Evolutionary conservation across 37 sponge, comb jelly and placozoan genomes (phyloP), one percentile per base, ranked within the genome.

Genomic region (Geodia barretti): DNA sequence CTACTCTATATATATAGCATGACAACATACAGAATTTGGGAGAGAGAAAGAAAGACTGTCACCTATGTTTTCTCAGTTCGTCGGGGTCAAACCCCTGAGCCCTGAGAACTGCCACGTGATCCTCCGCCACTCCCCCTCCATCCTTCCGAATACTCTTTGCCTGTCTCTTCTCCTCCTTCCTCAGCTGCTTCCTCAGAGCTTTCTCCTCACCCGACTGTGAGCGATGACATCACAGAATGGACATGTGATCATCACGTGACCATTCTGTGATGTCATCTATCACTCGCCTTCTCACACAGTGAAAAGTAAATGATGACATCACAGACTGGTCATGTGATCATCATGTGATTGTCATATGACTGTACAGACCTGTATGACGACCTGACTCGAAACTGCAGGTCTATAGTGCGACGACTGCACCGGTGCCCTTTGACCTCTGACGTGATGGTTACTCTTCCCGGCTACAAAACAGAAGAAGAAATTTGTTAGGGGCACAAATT

Each of bases 201-300:
- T 88, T 89, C 84, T 97, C 98, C 37, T 90, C 76, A 41, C 92
- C 78, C 14, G 98, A 92, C 79, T 94, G 84, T 29, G 72, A 29
- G 30, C 1, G 65, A 1, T 64, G 25, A 26, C 29, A 29, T 29
- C 25, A 64, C 7, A 19, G 19, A 64, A 24, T 28, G 19, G 30
- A 23, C 35, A 33, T 4, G 3, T 68, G 35, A 29, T 42, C 24
- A 42, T 72, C 39, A n/a, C 40, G 30, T 62, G 54, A 47, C 19
- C 3, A 3, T 41, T 21, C 35, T 21, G n/a, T 54, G n/a, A n/a
- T 7, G 9, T 5, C 29, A 35, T 36, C 67, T 31, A 62, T 21
- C 65, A 64, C 31, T 14, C 1, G 72, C 73, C 60, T 69, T n/a
- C n/a, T n/a, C n/a, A n/a, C n/a, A n/a, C n/a, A n/a, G n/a, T n/a